Evolutionary conservation across 2,113 vertebrate genomes (phyloP), one percentile per base, ranked within the genome.

Genomic region (Embiotoca jacksoni): DNA sequence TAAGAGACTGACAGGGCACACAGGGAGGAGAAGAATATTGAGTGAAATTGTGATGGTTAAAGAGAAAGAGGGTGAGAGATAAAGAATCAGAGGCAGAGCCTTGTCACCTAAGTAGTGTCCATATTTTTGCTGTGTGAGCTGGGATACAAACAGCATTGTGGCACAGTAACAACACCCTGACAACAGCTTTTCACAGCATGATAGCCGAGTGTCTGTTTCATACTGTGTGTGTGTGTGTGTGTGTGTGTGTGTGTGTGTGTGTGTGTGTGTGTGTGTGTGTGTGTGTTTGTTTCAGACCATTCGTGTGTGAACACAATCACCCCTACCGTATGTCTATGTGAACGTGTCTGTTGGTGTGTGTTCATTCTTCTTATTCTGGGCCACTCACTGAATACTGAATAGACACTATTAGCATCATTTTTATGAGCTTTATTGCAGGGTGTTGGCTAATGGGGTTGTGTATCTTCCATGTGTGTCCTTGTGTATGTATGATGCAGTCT

Each of bases 81-180:
- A 39, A 72, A 74, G 64, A 81, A 62, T 72, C 30, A 31, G 70
- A 80, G 53, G 14, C 16, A 80, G 52, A 44, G 65, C 14, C 70
- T 61, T 89, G 82, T 82, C 80, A 85, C 69, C 60, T 81, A 82
- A 86, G 69, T 80, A 67, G 49, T 83, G 62, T 70, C 82, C 78
- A 70, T 75, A 73, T 85, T 87, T 73, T 72, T 75, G 62, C 63
- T 55, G 44, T 72, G 55, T 76, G 61, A 84, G 63, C 70, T 30
- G 62, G 49, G 87, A 82, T 65, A 50, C 63, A 82, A 84, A 60
- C 72, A 74, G 66, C 73, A 76, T 81, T 57, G 71, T 62, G 80
- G 53, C 56, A 60, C 69, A 57, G 72, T 78, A 81, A 87, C 72
- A 85, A 71, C 63, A 57, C 23, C 41, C 63, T 86, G 75, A 72